phyloP scores from a whole-genome alignment of 2,113 vertebrate genomes.

The Ovibos moschatus region DNA sequence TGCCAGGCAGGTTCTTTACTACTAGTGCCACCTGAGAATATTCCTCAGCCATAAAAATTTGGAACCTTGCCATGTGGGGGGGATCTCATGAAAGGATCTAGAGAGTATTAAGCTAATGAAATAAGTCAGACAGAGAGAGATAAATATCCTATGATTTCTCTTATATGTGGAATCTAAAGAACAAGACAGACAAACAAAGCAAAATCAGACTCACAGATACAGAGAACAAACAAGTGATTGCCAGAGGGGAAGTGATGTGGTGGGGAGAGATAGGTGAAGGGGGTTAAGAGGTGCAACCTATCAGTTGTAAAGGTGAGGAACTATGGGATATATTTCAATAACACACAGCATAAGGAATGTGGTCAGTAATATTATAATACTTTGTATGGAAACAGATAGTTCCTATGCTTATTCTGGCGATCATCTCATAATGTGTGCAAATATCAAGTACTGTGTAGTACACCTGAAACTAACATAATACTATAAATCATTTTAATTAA shows the following conservation, averaged over 20 bases:
- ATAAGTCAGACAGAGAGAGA: background rate
- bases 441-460: background rate
- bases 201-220: background rate
- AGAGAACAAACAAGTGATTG: background rate
- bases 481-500: background rate
- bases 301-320: background rate
- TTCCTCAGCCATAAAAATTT: background rate
- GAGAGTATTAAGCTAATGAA: background rate
- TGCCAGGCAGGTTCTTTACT: background rate
- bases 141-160: background rate
- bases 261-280: background rate
- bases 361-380: background rate
- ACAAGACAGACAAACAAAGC: background rate
- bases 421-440: background rate
- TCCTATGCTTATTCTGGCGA: background rate
- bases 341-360: background rate
- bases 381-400: background rate
- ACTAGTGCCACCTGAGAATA: background rate
- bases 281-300: background rate
- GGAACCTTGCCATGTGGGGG: background rate
- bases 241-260: background rate
- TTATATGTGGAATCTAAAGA: background rate
- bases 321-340: background rate
- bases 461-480: background rate
- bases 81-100: background rate